Evolutionary conservation across 2,888 invertebrate species (phyloP).

Genomic region (Frankliniella fusca): DNA sequence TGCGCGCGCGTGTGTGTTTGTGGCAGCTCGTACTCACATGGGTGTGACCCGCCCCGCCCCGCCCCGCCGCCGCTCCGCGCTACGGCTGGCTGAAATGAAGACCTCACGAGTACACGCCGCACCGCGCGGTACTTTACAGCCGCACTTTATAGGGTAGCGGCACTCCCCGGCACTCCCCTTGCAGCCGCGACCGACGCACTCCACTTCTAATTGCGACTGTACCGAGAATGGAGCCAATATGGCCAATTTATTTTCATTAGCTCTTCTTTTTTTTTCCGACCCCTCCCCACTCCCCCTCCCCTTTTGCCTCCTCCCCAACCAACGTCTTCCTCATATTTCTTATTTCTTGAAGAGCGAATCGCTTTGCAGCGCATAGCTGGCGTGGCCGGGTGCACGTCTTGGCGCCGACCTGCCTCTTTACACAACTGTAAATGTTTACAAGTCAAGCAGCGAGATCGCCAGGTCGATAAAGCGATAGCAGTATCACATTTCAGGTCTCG

Average conservation of each 20-base stretch:
- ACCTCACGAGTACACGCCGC: slow-evolving; percentile 2
- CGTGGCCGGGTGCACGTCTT: no score
- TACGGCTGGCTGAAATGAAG: neutral
- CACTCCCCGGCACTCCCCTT: neutral
- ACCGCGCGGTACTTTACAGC: neutral
- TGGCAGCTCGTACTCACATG: neutral
- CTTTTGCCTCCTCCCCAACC: no score
- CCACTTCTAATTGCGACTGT: slow-evolving; percentile 13
- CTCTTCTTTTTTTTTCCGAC: neutral
- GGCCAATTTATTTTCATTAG: slow-evolving; percentile 1
- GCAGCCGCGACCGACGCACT: neutral
- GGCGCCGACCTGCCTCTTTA: no score
- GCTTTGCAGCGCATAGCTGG: no score
- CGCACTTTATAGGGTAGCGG: slow-evolving; percentile 25
- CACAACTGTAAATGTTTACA: no score
- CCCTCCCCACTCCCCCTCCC: neutral
- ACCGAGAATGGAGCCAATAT: neutral
- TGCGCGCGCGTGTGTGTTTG: neutral
- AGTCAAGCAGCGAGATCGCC: no score
- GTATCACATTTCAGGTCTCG: no score
- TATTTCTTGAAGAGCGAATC: no score
- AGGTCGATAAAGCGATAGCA: no score
- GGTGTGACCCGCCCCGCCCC: slow-evolving; percentile 8
- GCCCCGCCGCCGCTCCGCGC: neutral
- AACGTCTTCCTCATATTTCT: no score